These are phyloP conservation scores for Steinernema hermaphroditum DNA, from an alignment of 2,888 invertebrate species.

Conservation along the genomic window DNA sequence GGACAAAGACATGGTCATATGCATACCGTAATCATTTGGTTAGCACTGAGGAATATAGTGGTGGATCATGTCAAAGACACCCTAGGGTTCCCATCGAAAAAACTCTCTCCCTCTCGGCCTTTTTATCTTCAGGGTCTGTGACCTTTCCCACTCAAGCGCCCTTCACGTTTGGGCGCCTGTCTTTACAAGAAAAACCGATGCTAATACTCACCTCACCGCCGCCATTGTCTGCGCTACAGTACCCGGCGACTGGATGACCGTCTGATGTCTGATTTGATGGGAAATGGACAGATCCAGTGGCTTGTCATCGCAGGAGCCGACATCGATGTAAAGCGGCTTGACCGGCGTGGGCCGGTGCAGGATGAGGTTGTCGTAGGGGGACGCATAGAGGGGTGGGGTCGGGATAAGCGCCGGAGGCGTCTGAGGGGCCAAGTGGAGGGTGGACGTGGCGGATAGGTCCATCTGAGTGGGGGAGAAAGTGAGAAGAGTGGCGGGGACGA, in stretches of 20 bases:
- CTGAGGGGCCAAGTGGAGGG: conserved; percentile 1
- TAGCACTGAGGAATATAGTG: too few relatives aligned
- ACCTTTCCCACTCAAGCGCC: too few relatives aligned
- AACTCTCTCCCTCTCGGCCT: too few relatives aligned
- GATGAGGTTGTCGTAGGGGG: background rate
- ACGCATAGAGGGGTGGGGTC: background rate
- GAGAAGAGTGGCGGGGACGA: conserved; percentile 9
- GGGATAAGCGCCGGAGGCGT: background rate
- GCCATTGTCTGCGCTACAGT: background rate
- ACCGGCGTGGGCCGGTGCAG: conserved; percentile 6
- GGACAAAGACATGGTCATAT: too few relatives aligned
- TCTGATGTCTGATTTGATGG: background rate
- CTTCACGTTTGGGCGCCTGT: background rate
- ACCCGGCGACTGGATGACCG: conserved; percentile 19
- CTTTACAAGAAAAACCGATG: background rate
- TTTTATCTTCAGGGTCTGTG: too few relatives aligned
- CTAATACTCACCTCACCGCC: conserved; percentile 1
- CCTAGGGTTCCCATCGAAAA: too few relatives aligned
- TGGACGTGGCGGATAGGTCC: conserved; percentile 13
- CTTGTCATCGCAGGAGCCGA: conserved; percentile 4
- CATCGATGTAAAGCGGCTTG: conserved; percentile 7
- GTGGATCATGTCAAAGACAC: too few relatives aligned
- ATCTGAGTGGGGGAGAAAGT: conserved; percentile 22
- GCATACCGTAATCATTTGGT: too few relatives aligned
- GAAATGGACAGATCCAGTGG: background rate